Evolutionary conservation across 2,888 invertebrate species (phyloP), one percentile per base, ranked within the genome.

Genomic region (Drosophila pseudotakahashii): DNA sequence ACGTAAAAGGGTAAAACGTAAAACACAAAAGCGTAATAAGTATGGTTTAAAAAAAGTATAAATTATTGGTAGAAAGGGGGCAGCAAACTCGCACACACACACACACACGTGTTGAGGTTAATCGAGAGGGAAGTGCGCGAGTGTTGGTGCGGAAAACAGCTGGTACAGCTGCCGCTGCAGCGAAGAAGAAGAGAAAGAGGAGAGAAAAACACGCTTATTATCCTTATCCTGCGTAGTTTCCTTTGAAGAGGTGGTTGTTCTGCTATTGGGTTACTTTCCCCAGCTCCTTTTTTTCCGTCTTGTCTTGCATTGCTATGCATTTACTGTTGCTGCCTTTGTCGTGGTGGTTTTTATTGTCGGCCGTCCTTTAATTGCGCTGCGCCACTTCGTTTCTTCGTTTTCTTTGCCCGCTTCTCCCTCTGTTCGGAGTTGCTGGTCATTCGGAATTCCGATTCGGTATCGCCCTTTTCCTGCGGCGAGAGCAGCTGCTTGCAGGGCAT

Each of bases 341-440:
- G 68, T 61, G 70, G 64, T 72, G 89, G 62, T 63, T 63, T 63
- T 47, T 32, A 41, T 48, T 66, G 58, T 59, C 84, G 72, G 79
- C 68, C 79, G 76, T 79, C 88, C 82, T 88, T 88, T 85, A 88
- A 82, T 88, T 88, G 81, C 78, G 89, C 81, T 77, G 73, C 81
- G 58, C 58, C 57, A 37, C 57, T 34, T 55, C 37, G 37, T n/a
- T 58, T 57, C 58, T 19, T 36, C 16, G 36, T 36, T 57, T 57
- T 69, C 53, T 48, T 78, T 72, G 53, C 53, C 52, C 68, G 67
- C 74, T 86, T 53, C 55, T 77, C 71, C 73, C 51, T 48, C 39
- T 13, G 16, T 59, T 58, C 30, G 26, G 37, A 34, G 48, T 48
- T 32, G 7, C 13, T 48, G 30, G 45, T n/a, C 37, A 26, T 45